A percentile compares a stretch with the other conserved stretches of the same genome.
Conservation (phyloP, 2,797 vertebrate genomes). For the Nannoperca obscura region DNA sequence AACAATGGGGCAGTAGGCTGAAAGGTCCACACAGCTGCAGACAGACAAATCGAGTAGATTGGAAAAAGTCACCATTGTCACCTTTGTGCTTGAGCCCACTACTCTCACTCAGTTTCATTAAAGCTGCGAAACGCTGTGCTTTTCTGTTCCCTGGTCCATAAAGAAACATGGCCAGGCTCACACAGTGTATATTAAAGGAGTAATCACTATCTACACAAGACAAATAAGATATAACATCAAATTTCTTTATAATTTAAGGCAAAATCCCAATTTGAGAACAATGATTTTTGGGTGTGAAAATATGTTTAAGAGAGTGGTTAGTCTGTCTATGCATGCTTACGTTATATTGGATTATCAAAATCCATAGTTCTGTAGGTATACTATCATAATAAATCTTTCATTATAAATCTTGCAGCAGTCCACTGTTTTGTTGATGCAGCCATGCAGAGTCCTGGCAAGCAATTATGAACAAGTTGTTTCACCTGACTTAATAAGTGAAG, state of each 20-base stretch:
- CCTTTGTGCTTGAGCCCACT: conserved; percentile 48
- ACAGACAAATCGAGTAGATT: conserved; percentile 62
- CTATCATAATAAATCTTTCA: background rate
- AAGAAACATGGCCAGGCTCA: conserved; percentile 21
- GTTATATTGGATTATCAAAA: background rate
- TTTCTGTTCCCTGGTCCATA: conserved; percentile 35
- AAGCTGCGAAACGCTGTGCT: conserved; percentile 36
- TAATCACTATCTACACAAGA: background rate
- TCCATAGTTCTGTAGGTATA: background rate
- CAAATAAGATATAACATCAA: background rate
- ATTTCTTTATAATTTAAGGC: background rate
- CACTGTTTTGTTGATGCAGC: background rate
- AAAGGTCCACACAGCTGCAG: conserved; percentile 76
- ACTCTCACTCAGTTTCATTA: conserved; percentile 49
- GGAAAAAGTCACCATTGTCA: conserved; percentile 66
- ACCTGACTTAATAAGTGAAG: no score
- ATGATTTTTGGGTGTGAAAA: background rate
- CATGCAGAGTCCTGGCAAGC: no score
- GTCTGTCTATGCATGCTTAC: background rate
- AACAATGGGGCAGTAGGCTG: conserved; percentile 69
- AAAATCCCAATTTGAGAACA: background rate
- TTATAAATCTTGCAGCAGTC: background rate
- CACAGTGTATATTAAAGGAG: conserved; percentile 16
- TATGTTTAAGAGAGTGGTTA: background rate
- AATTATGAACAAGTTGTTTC: no score